Base-by-base conservation (phyloP, 2,113 vertebrate species). In the Podarcis raffonei region DNA sequence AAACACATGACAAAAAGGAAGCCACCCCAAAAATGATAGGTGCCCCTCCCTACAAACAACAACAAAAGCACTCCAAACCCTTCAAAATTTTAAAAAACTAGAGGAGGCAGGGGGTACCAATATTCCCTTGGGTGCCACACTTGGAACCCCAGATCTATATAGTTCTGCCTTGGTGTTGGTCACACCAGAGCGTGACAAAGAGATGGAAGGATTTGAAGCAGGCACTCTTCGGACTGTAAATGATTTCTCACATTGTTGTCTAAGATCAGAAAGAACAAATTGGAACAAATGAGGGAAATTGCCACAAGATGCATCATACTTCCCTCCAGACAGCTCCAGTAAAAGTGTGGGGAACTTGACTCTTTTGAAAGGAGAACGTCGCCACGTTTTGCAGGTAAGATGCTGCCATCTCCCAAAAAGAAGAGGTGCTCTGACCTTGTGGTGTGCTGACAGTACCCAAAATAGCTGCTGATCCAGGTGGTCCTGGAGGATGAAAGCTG, bases 351-450 rank as follows among this genome's bases (percentile, higher is more conserved):
- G 96, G 93, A 92, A 89, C 11, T 84, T 82, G 93, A 89, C 84
- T 96, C 89, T 92, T 94, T 94, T 91, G 88, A 95, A 92, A 91
- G 82, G 88, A 94, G 88, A 89, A 82, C 94, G 92, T 92, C 69
- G 89, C 4, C 94, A 87, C 87, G 75, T 81, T 92, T 88, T 72
- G 4, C 72, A 92, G 93, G 87, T 90, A 79, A 66, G 66, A 89
- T 11, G 27, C 88, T 81, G 89, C 12, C 85, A 76, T 89, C 92
- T 93, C 75, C 16, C 30, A 81, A 89, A 91, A 62, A 90, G 80
- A 83, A 90, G 83, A 92, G 87, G 77, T 91, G 93, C 86, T 92
- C 83, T 90, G 62, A 71, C 53, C 20, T 80, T 78, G 89, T 74
- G 9, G 89, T 94, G 90, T 94, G 89, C 90, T 87, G 94, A 93